Percentiles rank a stretch among this genome's conserved stretches.
phyloP scores from a whole-genome alignment of 1,140 invertebrate species.

The Nomia melanderi region DNA sequence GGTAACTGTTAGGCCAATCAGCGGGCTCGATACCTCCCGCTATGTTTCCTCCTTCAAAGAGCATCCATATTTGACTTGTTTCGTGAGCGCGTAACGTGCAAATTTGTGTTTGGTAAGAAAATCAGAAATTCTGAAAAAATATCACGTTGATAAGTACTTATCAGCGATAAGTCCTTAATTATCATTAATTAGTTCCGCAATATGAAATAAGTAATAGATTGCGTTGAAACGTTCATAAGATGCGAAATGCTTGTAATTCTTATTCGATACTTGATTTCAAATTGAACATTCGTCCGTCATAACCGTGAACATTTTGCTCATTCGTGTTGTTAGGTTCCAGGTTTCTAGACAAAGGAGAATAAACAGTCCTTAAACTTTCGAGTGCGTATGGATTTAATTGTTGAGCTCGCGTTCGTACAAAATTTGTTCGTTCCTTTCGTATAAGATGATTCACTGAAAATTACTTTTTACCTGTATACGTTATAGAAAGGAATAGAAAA shows the following conservation, averaged over 20 bases:
- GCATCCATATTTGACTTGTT: neutral
- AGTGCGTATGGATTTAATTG: neutral
- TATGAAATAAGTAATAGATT: neutral
- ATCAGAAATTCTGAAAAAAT: neutral
- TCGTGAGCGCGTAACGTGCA: neutral
- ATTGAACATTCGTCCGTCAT: neutral
- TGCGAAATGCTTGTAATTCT: neutral
- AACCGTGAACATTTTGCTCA: neutral
- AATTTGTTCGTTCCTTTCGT: neutral
- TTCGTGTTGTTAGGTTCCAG: neutral
- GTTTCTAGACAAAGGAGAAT: neutral
- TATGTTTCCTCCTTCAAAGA: neutral
- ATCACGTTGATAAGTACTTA: neutral
- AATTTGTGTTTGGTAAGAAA: neutral
- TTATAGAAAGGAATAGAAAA: neutral
- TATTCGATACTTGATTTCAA: neutral
- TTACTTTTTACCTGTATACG: neutral
- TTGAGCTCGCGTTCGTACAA: neutral
- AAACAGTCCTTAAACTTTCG: neutral
- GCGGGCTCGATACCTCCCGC: neutral
- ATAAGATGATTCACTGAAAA: neutral
- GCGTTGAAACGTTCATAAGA: neutral
- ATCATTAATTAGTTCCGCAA: no score
- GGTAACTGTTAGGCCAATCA: slow-evolving; percentile 4
- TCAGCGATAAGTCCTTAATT: no score